Evolutionary conservation across 2,113 vertebrate species (phyloP), one percentile per base, ranked within the genome.

Genomic region (Cephalophus harveyi): DNA sequence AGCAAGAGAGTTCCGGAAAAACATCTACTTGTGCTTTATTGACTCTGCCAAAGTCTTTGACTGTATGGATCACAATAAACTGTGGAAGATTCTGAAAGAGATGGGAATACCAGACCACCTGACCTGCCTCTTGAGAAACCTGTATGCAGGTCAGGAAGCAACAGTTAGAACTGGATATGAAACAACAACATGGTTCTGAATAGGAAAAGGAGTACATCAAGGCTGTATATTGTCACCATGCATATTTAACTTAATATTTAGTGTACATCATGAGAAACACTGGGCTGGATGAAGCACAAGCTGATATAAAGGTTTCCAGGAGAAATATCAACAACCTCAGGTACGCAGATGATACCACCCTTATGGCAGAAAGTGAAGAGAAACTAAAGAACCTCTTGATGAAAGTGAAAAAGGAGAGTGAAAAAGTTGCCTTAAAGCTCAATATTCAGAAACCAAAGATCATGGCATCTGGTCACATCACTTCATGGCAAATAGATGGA

Each of bases 291-390:
- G 16, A 64, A 17, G 62, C 62, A n/a, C 7, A 64, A n/a, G 15
- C 15, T 64, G 62, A 64, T n/a, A 64, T 9, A 33, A 64, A 64
- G 30, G 3, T 64, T 64, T 64, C 62, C 15, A 64, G 62, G 15
- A 64, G 30, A 64, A 64, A 64, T 64, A 64, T 64, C 15, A n/a
- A 2, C n/a, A 64, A 64, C 7, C 7, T 64, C 15, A n/a, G 30
- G 7, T n/a, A 64, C 0, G 7, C 33, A 64, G 30, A 64, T 64
- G 15, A 64, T 33, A 64, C 1, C 16, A n/a, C 62, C 15, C 0
- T n/a, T 64, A n/a, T n/a, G 62, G 15, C 30, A 64, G 62, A 64
- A 64, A n/a, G 3, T n/a, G 62, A 64, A 64, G 62, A 64, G 7
- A 30, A n/a, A 8, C 62, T 64, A 64, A n/a, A 64, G 3, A 64